Conservation (phyloP, 1,140 invertebrate species). For the Myzus persicae region DNA sequence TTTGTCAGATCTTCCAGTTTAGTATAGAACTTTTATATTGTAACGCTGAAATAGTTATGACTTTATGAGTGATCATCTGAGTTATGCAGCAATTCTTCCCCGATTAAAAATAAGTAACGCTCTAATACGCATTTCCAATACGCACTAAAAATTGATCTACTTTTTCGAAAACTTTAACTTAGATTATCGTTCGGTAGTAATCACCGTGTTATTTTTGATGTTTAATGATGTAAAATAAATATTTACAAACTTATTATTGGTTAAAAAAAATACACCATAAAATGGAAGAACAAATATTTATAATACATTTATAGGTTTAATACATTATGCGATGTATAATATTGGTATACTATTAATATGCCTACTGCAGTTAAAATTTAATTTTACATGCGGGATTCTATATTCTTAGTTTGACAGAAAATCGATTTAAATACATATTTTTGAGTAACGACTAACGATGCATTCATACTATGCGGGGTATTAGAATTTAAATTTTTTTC, state of each 20-base stretch:
- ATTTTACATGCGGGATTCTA: neutral
- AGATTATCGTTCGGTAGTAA: neutral
- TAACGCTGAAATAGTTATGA: neutral
- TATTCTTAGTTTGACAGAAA: neutral
- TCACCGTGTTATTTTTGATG: neutral
- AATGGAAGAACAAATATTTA: neutral
- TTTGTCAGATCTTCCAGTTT: too few relatives aligned
- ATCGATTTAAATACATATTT: conserved; percentile 11
- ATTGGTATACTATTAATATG: neutral
- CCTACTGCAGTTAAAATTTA: neutral
- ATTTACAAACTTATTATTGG: neutral
- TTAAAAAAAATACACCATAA: neutral
- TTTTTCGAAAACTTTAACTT: neutral
- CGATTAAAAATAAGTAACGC: neutral
- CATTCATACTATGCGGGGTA: neutral
- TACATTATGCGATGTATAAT: neutral
- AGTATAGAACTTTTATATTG: too few relatives aligned
- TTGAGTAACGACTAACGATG: neutral
- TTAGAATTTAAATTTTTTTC: neutral
- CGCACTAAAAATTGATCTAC: neutral
- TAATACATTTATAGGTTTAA: neutral
- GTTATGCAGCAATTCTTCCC: neutral
- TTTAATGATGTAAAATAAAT: neutral
- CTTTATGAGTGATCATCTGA: neutral
- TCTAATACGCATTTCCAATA: neutral